Evolutionary conservation across 2,797 vertebrate genomes (phyloP), one percentile per base, ranked within the genome.

Genomic region (Pempheris klunzingeri): DNA sequence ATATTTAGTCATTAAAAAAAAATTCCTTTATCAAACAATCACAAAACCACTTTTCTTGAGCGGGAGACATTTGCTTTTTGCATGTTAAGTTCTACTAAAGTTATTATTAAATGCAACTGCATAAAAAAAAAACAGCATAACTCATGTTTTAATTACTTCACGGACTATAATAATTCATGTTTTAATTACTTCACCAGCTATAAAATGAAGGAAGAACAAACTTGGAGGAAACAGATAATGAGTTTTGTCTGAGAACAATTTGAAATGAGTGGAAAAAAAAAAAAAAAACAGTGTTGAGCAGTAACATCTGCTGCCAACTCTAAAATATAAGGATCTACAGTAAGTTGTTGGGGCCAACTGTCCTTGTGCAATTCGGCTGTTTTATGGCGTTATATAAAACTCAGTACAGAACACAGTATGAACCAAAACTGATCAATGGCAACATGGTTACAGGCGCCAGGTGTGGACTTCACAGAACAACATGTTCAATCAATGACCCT

Each of bases 401-500:
- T 24, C 17, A 6, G 36, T 38, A 46, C 14, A 68, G 36, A 43
- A 54, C 60, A 49, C 24, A 3, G 63, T 34, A 41, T 59, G 34
- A 81, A 80, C 64, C 55, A 41, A 41, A 67, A n/a, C 18, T 44
- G 68, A 87, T 85, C 74, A 73, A 81, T 84, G 59, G 9, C 30
- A 74, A 87, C 34, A n/a, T 10, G 41, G 71, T 90, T 83, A 76
- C 2, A 64, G 54, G 70, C 49, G 24, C n/a, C 15, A 0, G 70
- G 61, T 24, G 66, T 58, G 57, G 73, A 32, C 83, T 80, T 78
- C 49, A 44, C 50, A 71, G 52, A 64, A 53, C 79, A 53, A 53
- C 64, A 32, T 57, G 71, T 84, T 78, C 63, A 68, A 84, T 85
- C 88, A 70, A 73, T 77, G 75, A 78, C 54, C 78, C 74, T 3